Evolutionary conservation across 2,888 invertebrate species (phyloP).

Genomic region (Acanthococcus lagerstroemiae): DNA sequence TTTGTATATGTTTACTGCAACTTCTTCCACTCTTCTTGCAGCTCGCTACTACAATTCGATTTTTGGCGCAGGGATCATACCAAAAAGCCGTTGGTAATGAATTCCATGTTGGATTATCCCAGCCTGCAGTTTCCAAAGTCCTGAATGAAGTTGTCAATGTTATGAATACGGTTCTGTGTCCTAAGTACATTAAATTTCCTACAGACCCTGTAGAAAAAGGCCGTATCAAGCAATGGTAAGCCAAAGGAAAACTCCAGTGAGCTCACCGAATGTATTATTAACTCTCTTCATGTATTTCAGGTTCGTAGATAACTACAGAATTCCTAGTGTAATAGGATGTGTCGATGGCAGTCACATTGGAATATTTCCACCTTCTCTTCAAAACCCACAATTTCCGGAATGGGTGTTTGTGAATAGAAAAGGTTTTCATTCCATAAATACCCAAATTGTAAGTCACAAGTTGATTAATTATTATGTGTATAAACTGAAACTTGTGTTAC

Average conservation of each 20-base stretch:
- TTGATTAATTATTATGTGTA: not conserved
- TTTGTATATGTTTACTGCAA: too few relatives aligned
- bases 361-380: not conserved
- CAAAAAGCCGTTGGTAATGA: slow-evolving; percentile 3
- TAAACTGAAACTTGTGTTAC: not conserved
- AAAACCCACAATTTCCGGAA: slow-evolving; percentile 4
- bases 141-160: slow-evolving; percentile 15
- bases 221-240: not conserved
- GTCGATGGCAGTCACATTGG: slow-evolving; percentile 20
- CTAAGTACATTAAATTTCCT: slow-evolving; percentile 20
- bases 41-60: too few relatives aligned
- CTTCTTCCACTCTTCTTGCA: too few relatives aligned
- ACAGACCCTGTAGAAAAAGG: not conserved
- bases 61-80: slow-evolving; percentile 13
- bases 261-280: too few relatives aligned
- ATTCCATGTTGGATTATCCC: not conserved
- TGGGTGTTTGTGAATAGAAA: slow-evolving; percentile 10
- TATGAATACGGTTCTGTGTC: slow-evolving; percentile 10
- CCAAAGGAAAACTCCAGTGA: too few relatives aligned
- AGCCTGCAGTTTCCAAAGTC: slow-evolving; percentile 16
- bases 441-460: slow-evolving; percentile 2
- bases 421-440: slow-evolving; percentile 20
- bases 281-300: too few relatives aligned
- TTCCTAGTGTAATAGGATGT: slow-evolving; percentile 3
- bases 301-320: slow-evolving; percentile 4